Evolutionary conservation across 1,140 invertebrate species (phyloP).

Genomic region (Diplogasteroides magnus): DNA sequence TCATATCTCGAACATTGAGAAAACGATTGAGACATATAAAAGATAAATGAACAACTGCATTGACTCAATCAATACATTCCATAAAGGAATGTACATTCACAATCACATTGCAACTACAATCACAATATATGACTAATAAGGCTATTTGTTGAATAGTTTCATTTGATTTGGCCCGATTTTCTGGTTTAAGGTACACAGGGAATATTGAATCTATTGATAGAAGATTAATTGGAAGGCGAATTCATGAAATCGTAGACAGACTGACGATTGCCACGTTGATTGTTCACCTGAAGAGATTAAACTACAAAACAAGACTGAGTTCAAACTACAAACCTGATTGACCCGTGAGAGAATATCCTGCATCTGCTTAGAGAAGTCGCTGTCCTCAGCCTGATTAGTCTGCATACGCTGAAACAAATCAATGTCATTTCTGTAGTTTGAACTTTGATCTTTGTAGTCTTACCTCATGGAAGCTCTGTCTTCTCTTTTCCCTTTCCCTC

Average conservation of each 20-base stretch:
- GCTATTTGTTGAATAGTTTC: too few relatives aligned
- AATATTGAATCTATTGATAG: too few relatives aligned
- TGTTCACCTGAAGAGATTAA: background rate
- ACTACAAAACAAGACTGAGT: background rate
- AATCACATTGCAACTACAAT: too few relatives aligned
- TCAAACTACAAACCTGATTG: constrained; percentile 1
- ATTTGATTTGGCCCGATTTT: too few relatives aligned
- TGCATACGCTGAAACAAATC: constrained; percentile 29
- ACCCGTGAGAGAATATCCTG: constrained; percentile 29
- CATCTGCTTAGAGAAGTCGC: constrained; percentile 32
- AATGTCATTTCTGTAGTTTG: background rate
- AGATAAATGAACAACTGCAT: too few relatives aligned
- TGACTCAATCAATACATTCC: too few relatives aligned
- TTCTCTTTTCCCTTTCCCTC: constrained; percentile 32
- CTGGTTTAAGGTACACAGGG: too few relatives aligned
- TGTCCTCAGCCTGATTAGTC: constrained; percentile 31
- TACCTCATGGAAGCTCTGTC: constrained; percentile 35
- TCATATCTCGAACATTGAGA: too few relatives aligned
- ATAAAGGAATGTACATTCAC: too few relatives aligned
- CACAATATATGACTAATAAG: too few relatives aligned
- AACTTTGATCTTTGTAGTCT: background rate
- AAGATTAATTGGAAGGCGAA: too few relatives aligned
- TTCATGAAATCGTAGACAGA: background rate
- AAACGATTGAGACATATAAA: too few relatives aligned
- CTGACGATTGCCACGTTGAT: background rate